Conservation (phyloP, 2,113 vertebrate genomes). For the Gymnorhina tibicen region DNA sequence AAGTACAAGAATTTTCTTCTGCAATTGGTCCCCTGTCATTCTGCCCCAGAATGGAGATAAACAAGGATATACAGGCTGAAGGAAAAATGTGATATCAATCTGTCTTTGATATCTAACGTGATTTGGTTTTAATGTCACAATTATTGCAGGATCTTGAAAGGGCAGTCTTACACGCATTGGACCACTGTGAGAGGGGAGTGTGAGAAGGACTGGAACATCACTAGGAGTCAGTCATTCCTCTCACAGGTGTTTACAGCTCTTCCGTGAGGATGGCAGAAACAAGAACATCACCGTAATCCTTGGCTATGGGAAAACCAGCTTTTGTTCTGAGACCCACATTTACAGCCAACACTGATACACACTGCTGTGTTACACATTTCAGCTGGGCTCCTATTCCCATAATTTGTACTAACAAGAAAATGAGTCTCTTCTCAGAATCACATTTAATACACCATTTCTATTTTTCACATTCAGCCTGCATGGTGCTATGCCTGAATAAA, state of each 20-base stretch:
- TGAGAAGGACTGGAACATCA: not conserved
- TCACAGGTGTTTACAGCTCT: not conserved
- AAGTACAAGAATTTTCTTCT: not conserved
- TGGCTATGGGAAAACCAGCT: not conserved
- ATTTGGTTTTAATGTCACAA: not conserved
- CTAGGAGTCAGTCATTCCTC: not conserved
- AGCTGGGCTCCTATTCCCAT: not conserved
- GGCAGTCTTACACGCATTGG: not conserved
- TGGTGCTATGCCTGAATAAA: conserved; percentile 37
- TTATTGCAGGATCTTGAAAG: not conserved
- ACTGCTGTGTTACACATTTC: not conserved
- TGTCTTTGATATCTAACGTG: not conserved
- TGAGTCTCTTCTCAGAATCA: not conserved
- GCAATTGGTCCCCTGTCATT: not conserved
- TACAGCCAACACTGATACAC: not conserved
- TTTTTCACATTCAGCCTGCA: conserved; percentile 37
- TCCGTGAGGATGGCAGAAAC: not conserved
- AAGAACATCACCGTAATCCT: not conserved
- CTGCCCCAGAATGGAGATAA: not conserved
- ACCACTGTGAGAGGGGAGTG: not conserved
- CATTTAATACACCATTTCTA: conserved; percentile 3
- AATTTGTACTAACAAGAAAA: conserved; percentile 34
- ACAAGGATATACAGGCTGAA: not conserved
- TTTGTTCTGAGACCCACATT: not conserved
- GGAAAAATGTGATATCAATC: not conserved